Evolutionary conservation across 2,888 invertebrate species (phyloP), one percentile per base, ranked within the genome.

Genomic region (Invenusta paracnida): DNA sequence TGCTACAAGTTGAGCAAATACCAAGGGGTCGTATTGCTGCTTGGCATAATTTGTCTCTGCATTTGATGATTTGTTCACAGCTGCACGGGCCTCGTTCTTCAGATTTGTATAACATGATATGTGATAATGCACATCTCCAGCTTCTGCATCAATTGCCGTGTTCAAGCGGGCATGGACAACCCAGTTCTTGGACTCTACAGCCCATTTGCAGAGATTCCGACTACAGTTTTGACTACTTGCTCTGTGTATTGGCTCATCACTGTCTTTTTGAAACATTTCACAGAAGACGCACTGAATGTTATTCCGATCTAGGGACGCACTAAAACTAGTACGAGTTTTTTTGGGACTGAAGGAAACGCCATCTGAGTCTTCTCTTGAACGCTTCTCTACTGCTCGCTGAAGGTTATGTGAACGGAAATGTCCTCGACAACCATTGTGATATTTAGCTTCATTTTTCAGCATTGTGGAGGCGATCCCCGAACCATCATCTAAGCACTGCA

Each of bases 401-500:
- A 79, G 79, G n/a, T 79, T 79, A 25, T 79, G 79, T 27, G 79
- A 79, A 79, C n/a, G 79, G 79, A 79, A 79, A 79, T 79, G 79
- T 27, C 23, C 79, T 79, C 29, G 79, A 79, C 79, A 2, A 11
- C 5, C 79, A 79, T 79, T 79, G 29, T 79, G 79, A 2, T 79
- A 79, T 27, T 79, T 79, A 79, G 79, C 79, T 79, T 79, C 79
- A 79, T 79, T 79, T 79, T 79, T 79, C 79, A 79, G 29, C 79
- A 79, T 79, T 79, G 79, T 79, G 29, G n/a, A 79, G 79, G 79
- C 79, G 23, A 79, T 27, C 29, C 79, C 79, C 29, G 79, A 79
- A 79, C 79, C n/a, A 79, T 79, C 79, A 28, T 79, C 79, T 79
- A 79, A 79, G 79, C 79, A 79, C 79, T 79, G 79, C 79, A 79